Evolutionary conservation across 2,113 vertebrate species (phyloP).

Genomic region (Tretioscincus oriximinensis): DNA sequence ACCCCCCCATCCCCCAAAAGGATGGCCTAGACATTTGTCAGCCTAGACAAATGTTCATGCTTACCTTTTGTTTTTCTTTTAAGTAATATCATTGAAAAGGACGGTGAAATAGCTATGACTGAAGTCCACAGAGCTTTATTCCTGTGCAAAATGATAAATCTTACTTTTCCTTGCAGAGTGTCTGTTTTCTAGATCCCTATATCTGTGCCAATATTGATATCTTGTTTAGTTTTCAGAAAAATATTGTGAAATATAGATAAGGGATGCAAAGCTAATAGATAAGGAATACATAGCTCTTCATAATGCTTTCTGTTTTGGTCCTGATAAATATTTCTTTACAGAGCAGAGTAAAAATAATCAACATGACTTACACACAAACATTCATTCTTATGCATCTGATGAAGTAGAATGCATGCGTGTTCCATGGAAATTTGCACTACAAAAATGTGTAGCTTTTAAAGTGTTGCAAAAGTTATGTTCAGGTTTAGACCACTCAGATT

Average conservation of each 20-base stretch:
- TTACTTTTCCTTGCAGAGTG: background rate
- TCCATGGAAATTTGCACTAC: too few species aligned
- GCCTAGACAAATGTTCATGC: too few species aligned
- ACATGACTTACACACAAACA: background rate
- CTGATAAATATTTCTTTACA: background rate
- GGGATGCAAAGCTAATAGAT: background rate
- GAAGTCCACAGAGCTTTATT: background rate
- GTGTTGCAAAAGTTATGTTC: too few species aligned
- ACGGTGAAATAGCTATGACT: background rate
- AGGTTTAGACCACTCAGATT: too few species aligned
- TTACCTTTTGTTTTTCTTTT: too few species aligned
- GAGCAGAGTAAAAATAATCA: background rate
- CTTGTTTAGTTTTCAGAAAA: background rate
- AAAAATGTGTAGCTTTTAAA: too few species aligned
- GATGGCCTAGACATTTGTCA: too few species aligned
- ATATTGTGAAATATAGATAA: background rate
- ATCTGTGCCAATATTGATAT: background rate
- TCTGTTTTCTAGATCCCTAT: background rate
- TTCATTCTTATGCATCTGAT: background rate
- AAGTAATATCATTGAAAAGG: too few species aligned
- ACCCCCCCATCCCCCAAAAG: too few species aligned
- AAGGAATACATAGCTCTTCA: background rate
- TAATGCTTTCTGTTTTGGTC: background rate
- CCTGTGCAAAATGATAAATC: background rate
- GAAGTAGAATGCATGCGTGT: too few species aligned